Conservation (phyloP, 2,888 invertebrate genomes). For the Chouioia cunea region DNA sequence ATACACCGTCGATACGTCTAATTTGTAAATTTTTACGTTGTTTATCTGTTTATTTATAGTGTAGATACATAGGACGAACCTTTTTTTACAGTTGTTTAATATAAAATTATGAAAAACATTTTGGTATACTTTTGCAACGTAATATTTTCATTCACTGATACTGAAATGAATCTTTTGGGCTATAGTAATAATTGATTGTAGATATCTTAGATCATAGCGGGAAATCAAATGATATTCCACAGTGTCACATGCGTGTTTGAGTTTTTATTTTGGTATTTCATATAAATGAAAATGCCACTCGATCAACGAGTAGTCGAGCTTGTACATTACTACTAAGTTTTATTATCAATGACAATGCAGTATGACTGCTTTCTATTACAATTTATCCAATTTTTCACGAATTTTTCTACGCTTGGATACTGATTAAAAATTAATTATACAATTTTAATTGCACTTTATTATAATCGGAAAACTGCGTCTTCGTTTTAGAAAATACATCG, state of each 20-base stretch:
- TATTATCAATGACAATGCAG: background rate
- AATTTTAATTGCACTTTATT: constrained; percentile 45
- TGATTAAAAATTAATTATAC: constrained; percentile 27
- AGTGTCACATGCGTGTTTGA: constrained; percentile 22
- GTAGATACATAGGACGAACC: constrained; percentile 45
- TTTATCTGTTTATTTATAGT: constrained; percentile 45
- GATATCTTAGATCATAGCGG: constrained; percentile 6
- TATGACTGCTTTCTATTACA: constrained; percentile 26
- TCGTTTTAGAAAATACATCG: constrained; percentile 27
- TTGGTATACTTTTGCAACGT: constrained; percentile 29
- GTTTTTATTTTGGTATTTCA: constrained; percentile 37
- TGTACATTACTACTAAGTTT: background rate
- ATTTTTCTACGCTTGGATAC: constrained; percentile 17
- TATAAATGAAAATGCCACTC: constrained; percentile 41
- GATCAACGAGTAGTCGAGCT: constrained; percentile 43
- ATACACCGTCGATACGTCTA: constrained; percentile 23
- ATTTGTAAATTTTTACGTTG: constrained; percentile 37
- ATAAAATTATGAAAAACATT: constrained; percentile 45
- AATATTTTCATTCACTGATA: constrained; percentile 32
- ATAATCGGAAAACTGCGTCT: constrained; percentile 29
- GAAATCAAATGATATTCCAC: constrained; percentile 22
- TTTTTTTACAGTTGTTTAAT: constrained; percentile 45
- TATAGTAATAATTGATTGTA: constrained; percentile 20
- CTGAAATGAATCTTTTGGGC: constrained; percentile 21
- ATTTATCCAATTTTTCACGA: constrained; percentile 33